Percentiles rank a stretch among this genome's conserved stretches.
Conservation (phyloP, 2,113 vertebrate species). For the Bungarus multicinctus region DNA sequence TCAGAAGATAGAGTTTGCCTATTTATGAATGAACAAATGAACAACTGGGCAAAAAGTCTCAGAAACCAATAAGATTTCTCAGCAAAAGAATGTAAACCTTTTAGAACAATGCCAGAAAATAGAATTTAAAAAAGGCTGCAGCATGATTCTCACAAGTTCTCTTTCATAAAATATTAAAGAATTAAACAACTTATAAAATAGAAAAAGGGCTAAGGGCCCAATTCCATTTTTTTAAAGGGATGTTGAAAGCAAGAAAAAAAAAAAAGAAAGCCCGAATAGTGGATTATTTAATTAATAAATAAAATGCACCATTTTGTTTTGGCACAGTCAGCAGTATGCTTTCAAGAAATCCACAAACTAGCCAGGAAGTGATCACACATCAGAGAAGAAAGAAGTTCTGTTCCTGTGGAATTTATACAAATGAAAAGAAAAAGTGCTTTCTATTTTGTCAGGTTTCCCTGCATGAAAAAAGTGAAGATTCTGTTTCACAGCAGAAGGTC, state of each 20-base stretch:
- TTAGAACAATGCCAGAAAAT: not conserved
- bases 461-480: not conserved
- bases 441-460: not conserved
- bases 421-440: not conserved
- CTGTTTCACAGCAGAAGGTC: not conserved
- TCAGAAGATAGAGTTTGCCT: not conserved
- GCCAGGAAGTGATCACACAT: not conserved
- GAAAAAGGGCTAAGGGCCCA: not conserved
- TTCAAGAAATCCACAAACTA: not conserved
- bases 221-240: not conserved
- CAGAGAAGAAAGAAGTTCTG: conserved; percentile 6
- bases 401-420: not conserved
- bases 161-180: not conserved
- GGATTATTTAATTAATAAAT: not conserved
- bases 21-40: not conserved
- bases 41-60: not conserved
- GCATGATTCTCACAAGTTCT: not conserved
- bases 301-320: not conserved
- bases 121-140: not conserved
- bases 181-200: not conserved
- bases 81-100: not conserved
- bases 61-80: no score
- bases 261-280: not conserved
- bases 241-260: not conserved
- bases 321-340: not conserved